Percentiles rank a stretch among this genome's conserved stretches.
These are phyloP conservation scores for Ellobius talpinus DNA, from an alignment of 2,113 vertebrate species.

Conservation along the genomic window DNA sequence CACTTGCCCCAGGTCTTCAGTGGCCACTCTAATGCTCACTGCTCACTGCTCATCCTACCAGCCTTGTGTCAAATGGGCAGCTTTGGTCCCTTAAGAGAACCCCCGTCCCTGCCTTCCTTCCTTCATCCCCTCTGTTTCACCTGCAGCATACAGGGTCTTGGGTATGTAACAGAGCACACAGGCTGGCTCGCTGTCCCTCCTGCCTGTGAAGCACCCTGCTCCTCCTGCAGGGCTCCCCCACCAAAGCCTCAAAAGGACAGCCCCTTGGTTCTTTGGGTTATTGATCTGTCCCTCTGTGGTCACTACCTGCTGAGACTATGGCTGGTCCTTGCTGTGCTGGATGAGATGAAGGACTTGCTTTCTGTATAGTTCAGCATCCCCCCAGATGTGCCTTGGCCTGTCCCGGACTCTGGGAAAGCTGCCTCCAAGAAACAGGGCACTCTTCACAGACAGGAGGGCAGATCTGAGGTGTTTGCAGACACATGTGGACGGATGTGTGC, in stretches of 20 bases:
- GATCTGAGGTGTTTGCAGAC: neutral
- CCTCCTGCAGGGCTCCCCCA: neutral
- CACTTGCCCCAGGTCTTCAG: neutral
- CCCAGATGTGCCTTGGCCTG: neutral
- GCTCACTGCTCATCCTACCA: neutral
- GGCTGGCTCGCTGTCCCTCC: too few species aligned
- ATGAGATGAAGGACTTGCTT: neutral
- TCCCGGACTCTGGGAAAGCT: neutral
- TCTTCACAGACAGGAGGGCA: neutral
- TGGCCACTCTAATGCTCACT: neutral
- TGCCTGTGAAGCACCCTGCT: neutral
- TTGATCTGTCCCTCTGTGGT: neutral
- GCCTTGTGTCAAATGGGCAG: neutral
- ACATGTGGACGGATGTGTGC: accelerated
- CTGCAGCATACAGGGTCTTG: neutral
- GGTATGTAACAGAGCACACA: neutral
- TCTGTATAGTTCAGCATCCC: neutral
- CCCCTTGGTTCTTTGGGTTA: neutral
- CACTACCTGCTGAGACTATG: neutral
- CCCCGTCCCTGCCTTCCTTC: too few species aligned
- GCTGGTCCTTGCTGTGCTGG: neutral
- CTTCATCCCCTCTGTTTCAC: too few species aligned
- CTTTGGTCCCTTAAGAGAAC: neutral
- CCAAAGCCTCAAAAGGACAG: neutral
- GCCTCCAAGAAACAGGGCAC: neutral